These are phyloP conservation scores for Achlya flavicornis DNA, from an alignment of 2,888 invertebrate genomes.

Conservation along the genomic window DNA sequence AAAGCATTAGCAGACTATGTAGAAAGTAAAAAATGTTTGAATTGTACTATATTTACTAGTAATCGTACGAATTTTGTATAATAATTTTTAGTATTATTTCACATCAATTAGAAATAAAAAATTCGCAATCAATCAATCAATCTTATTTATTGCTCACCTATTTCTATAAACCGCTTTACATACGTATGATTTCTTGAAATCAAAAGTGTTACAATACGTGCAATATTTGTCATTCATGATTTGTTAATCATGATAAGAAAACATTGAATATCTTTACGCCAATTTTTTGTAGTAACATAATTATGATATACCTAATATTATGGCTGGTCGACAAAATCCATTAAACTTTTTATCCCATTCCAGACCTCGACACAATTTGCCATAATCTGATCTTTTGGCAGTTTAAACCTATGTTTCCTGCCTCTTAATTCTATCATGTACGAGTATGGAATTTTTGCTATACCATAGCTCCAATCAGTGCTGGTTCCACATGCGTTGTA, in stretches of 20 bases:
- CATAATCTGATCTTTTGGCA: constrained; percentile 69
- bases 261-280: too few species aligned
- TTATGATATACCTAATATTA: constrained; percentile 17
- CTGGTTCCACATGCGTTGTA: constrained; percentile 76
- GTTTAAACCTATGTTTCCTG: constrained; percentile 61
- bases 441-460: constrained; percentile 74
- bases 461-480: constrained; percentile 74
- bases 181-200: background rate
- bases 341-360: constrained; percentile 63
- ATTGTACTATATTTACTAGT: constrained; percentile 48
- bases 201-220: background rate
- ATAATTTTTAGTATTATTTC: background rate
- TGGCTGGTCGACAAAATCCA: constrained; percentile 64
- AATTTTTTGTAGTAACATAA: too few species aligned
- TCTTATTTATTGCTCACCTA: constrained; percentile 15
- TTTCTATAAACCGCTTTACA: background rate
- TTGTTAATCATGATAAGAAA: background rate
- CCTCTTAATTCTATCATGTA: constrained; percentile 75
- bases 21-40: constrained; percentile 60
- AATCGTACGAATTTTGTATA: constrained; percentile 11
- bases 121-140: constrained; percentile 20
- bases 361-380: constrained; percentile 67
- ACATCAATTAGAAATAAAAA: constrained; percentile 19
- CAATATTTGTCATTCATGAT: background rate
- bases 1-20: constrained; percentile 63